These are phyloP conservation scores for Onychomys leucogaster DNA, from an alignment of 2,797 vertebrate genomes.

Conservation along the genomic window DNA sequence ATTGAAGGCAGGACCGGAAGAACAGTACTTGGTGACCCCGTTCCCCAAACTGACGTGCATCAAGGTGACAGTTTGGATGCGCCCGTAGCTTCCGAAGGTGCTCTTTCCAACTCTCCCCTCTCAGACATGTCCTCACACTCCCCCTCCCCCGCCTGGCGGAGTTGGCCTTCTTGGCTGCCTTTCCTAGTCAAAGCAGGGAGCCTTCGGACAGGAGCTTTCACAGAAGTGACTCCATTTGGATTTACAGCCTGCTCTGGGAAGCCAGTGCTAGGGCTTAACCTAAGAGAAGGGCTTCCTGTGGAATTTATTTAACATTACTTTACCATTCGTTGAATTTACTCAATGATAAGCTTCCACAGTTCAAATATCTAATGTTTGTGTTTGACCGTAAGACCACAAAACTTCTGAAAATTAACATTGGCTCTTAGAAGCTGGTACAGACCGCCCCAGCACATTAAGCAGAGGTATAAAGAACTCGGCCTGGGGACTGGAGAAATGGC, in stretches of 20 bases:
- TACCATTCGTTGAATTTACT: background rate
- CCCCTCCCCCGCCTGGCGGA: background rate
- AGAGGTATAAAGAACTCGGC: background rate
- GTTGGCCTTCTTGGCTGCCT: background rate
- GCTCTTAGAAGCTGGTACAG: background rate
- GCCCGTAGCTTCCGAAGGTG: background rate
- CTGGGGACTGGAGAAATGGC: background rate
- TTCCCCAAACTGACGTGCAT: background rate
- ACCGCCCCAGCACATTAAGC: background rate
- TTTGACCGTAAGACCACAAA: background rate
- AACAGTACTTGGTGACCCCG: background rate
- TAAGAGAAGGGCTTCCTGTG: background rate
- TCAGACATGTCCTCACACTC: background rate
- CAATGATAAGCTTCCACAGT: background rate
- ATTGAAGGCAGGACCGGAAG: background rate
- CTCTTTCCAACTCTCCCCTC: background rate
- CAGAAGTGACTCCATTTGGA: background rate
- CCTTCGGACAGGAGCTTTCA: background rate
- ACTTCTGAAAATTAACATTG: background rate
- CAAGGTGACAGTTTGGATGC: background rate
- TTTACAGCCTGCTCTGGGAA: background rate
- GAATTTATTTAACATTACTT: background rate
- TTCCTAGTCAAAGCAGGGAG: background rate
- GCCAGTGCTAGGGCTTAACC: background rate
- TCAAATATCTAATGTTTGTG: constrained; percentile 10